Percentiles rank a stretch among this genome's conserved stretches.
phyloP scores from a whole-genome alignment of 2,888 invertebrate species.

The Drosophila villosipedis region DNA sequence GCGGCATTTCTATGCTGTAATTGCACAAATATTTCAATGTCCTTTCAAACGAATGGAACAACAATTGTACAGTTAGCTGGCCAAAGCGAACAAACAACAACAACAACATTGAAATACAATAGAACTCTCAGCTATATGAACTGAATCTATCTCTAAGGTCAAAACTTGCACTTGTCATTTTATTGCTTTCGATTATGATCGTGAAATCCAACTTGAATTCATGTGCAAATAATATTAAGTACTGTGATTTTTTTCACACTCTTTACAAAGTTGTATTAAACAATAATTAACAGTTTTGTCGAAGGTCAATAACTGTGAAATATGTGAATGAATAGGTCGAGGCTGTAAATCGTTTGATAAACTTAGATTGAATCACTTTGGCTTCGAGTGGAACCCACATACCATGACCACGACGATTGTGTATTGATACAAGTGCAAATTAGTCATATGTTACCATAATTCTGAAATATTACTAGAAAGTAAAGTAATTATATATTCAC shows the following conservation, averaged over 20 bases:
- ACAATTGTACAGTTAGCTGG: constrained; percentile 63
- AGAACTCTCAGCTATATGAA: constrained; percentile 12
- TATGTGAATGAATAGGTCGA: constrained; percentile 40
- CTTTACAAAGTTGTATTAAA: constrained; percentile 36
- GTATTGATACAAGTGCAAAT: not conserved
- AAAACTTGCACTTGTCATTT: constrained; percentile 62
- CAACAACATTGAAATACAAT: constrained; percentile 30
- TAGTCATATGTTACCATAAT: not conserved
- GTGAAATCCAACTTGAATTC: constrained; percentile 63
- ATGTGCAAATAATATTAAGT: constrained; percentile 62
- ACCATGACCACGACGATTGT: not conserved
- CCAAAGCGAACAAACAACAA: not conserved
- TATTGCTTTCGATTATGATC: constrained; percentile 62
- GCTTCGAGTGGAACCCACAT: constrained; percentile 15
- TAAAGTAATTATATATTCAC: not conserved
- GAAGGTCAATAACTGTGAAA: constrained; percentile 48
- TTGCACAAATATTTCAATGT: constrained; percentile 75
- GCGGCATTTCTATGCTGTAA: constrained; percentile 46
- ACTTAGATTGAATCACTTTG: constrained; percentile 18
- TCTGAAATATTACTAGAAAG: not conserved
- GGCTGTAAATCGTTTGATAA: constrained; percentile 29
- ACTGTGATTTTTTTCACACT: constrained; percentile 51
- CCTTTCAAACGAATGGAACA: constrained; percentile 52
- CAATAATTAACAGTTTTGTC: constrained; percentile 28
- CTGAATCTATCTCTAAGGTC: constrained; percentile 56